Evolutionary conservation across 2,113 vertebrate genomes (phyloP).

Genomic region (Sterrhoptilus dennistouni): DNA sequence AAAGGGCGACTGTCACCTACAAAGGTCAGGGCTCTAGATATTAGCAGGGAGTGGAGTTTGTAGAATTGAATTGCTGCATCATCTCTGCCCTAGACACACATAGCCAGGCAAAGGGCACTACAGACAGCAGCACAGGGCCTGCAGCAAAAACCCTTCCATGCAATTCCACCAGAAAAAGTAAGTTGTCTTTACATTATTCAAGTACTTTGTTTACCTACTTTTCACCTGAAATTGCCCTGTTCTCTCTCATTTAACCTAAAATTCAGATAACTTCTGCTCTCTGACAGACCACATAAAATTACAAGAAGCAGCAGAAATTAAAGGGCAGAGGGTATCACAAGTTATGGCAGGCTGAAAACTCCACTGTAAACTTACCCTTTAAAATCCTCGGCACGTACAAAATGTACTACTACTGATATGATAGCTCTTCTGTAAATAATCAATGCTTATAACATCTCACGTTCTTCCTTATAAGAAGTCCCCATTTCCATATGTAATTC

Average conservation of each 20-base stretch:
- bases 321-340: background rate
- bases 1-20: background rate
- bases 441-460: background rate
- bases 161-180: background rate
- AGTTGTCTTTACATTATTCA: background rate
- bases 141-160: background rate
- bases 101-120: background rate
- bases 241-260: background rate
- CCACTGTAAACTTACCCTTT: background rate
- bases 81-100: background rate
- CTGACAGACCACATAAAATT: background rate
- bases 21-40: constrained; percentile 26
- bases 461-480: background rate
- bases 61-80: background rate
- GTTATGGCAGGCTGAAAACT: background rate
- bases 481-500: background rate
- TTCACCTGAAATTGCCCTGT: background rate
- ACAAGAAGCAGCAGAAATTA: background rate
- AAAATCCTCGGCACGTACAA: background rate
- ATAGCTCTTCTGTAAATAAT: background rate
- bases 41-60: background rate
- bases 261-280: background rate
- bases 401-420: background rate
- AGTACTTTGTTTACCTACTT: background rate
- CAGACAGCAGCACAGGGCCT: background rate